Evolutionary conservation across 2,113 vertebrate species (phyloP), one percentile per base, ranked within the genome.

Genomic region (Gavia stellata): DNA sequence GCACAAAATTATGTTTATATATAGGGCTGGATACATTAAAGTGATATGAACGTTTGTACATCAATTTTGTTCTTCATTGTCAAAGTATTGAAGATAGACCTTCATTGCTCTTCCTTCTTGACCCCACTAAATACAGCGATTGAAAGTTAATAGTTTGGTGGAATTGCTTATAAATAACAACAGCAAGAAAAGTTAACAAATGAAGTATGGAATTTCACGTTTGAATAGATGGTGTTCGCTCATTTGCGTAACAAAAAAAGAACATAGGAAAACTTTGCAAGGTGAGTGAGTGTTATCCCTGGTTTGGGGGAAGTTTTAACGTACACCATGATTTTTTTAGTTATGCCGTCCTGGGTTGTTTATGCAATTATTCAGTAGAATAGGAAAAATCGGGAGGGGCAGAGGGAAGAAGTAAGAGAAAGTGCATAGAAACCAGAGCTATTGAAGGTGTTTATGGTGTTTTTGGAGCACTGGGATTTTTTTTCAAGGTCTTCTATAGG

Each of bases 1-100:
- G 98, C 81, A 18, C 88, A 95, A 98, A 98, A 98, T 97, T 95
- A 88, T 98, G 96, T 97, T 95, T 98, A 92, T 97, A 94, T 96
- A 94, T 94, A 98, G 62, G 92, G 42, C 78, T 97, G 94, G 89
- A 74, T 97, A 78, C 89, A 88, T 95, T 67, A 71, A 97, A 97
- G 89, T 94, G 93, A 96, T 88, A 87, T 38, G 26, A 92, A 92
- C 88, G 50, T 92, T 96, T 94, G 88, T 90, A 34, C 31, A 96
- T 93, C 77, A 45, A 24, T 94, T 96, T 81, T 23, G 10, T 88
- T 89, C 45, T 84, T 92, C 40, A 52, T 85, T 93, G 90, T 81
- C 29, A 2, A 88, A 86, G 49, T 96, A 86, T 87, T 72, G 94
- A 82, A 90, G 81, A 38, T 17, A 74, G 86, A 66, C 34, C 63